phyloP scores from a whole-genome alignment of 2,113 vertebrate genomes.

The Corythornis madagascariensis region DNA sequence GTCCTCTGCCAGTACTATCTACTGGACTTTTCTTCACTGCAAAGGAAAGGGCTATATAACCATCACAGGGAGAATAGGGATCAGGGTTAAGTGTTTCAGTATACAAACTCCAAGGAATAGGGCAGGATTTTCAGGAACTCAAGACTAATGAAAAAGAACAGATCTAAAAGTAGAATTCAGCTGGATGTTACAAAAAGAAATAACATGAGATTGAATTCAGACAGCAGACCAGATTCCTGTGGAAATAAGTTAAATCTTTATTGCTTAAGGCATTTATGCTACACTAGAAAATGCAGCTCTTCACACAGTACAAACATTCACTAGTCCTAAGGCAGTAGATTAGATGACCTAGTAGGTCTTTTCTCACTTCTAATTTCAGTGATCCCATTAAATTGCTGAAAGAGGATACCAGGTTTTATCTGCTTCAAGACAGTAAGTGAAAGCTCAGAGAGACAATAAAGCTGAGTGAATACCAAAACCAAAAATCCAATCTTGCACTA shows the following conservation, averaged over 20 bases:
- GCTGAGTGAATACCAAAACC: not conserved
- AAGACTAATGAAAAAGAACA: not conserved
- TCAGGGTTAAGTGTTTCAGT: not conserved
- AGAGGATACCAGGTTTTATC: not conserved
- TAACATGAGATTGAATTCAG: not conserved
- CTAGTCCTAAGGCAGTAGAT: not conserved
- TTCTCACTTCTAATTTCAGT: not conserved
- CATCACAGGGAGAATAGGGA: not conserved
- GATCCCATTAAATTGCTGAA: not conserved
- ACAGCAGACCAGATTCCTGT: not conserved
- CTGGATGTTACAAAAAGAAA: not conserved
- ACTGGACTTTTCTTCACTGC: not conserved
- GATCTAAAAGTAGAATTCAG: not conserved
- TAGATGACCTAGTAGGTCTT: not conserved
- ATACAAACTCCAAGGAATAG: not conserved
- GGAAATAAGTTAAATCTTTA: not conserved
- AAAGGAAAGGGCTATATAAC: not conserved
- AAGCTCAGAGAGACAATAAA: not conserved
- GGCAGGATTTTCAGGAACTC: not conserved
- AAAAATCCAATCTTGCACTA: not conserved
- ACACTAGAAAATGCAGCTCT: not conserved
- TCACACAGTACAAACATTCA: not conserved
- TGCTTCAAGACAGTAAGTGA: not conserved
- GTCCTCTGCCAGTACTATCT: not conserved
- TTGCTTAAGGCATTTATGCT: not conserved